phyloP scores from a whole-genome alignment of 1,140 invertebrate species.

The Drosophila novamexicana region DNA sequence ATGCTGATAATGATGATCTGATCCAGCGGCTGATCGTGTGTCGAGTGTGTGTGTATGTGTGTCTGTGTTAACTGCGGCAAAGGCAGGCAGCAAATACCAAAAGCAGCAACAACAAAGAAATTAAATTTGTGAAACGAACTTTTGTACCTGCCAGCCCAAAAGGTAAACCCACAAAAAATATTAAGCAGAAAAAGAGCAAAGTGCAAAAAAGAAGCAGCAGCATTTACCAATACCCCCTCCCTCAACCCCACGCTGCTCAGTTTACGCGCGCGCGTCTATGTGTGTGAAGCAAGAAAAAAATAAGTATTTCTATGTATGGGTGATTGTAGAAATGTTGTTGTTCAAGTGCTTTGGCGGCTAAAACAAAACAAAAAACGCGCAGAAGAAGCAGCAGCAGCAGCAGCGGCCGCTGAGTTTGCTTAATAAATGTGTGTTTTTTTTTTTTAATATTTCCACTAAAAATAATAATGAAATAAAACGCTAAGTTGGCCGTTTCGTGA shows the following conservation, averaged over 20 bases:
- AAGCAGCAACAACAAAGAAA: conserved; percentile 29
- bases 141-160: conserved; percentile 34
- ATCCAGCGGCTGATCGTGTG: conserved; percentile 59
- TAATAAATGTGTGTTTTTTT: conserved; percentile 19
- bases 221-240: conserved; percentile 58
- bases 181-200: conserved; percentile 53
- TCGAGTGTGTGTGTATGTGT: conserved; percentile 34
- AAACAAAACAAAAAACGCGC: conserved; percentile 34
- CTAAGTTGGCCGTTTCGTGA: conserved; percentile 18
- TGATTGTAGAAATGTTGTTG: conserved; percentile 35
- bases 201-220: conserved; percentile 44
- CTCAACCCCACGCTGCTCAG: conserved; percentile 13
- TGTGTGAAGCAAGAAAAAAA: conserved; percentile 26
- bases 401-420: conserved; percentile 4
- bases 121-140: conserved; percentile 53
- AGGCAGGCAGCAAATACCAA: conserved; percentile 30
- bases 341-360: conserved; percentile 8
- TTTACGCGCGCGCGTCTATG: conserved; percentile 20
- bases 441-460: conserved; percentile 37
- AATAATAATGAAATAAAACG: conserved; percentile 2
- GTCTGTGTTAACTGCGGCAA: conserved; percentile 59
- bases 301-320: conserved; percentile 18
- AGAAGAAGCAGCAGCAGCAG: conserved; percentile 13
- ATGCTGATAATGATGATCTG: conserved; percentile 60
- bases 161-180: conserved; percentile 45